phyloP scores from a whole-genome alignment of 1,140 invertebrate genomes.

The Meloidogyne chitwoodi region DNA sequence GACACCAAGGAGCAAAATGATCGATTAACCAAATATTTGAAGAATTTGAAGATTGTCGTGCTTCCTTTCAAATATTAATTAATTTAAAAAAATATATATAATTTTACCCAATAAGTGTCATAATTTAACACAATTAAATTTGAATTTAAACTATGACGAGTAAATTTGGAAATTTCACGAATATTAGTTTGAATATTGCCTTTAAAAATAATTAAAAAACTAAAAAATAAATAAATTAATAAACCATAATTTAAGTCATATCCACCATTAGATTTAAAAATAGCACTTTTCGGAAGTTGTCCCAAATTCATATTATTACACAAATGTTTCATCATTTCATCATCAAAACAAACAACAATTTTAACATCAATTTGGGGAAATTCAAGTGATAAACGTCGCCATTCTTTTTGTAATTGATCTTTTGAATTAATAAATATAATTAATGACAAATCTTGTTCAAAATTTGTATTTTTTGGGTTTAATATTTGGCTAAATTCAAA shows the following conservation, averaged over 20 bases:
- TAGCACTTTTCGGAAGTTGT: conserved; percentile 71
- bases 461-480: background rate
- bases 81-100: conserved; percentile 65
- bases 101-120: conserved; percentile 1
- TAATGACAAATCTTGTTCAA: background rate
- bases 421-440: conserved; percentile 1
- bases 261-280: conserved; percentile 71
- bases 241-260: conserved; percentile 71
- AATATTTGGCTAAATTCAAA: background rate
- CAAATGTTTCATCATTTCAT: conserved; percentile 51
- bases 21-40: conserved; percentile 70
- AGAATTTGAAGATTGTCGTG: background rate
- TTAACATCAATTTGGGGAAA: conserved; percentile 10
- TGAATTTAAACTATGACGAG: conserved; percentile 67
- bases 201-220: background rate
- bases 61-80: conserved; percentile 62
- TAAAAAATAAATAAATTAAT: background rate
- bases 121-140: conserved; percentile 62
- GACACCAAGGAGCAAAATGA: conserved; percentile 77
- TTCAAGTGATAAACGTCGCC: conserved; percentile 2
- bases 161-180: conserved; percentile 71
- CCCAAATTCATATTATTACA: conserved; percentile 64
- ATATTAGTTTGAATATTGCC: conserved; percentile 62
- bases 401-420: conserved; percentile 8
- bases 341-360: background rate